A percentile compares a stretch with the other conserved stretches of the same genome.
Conservation (phyloP, 2,797 vertebrate genomes). For the Micropoecilia bifurca region DNA sequence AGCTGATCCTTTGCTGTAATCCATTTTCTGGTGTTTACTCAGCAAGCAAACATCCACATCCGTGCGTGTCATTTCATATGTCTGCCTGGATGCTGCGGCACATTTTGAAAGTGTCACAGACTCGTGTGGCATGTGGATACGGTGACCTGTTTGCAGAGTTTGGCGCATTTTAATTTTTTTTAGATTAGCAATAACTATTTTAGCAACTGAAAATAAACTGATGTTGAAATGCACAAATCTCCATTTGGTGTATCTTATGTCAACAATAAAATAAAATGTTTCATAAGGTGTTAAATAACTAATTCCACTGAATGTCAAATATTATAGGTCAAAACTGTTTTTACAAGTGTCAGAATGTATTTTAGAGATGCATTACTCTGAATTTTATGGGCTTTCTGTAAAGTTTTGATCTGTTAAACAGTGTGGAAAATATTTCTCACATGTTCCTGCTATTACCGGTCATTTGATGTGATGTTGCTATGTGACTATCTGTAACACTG, state of each 20-base stretch:
- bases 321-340: not conserved
- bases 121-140: not conserved
- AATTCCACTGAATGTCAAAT: not conserved
- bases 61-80: constrained; percentile 49
- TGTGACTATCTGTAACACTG: not conserved
- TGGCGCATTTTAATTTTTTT: constrained; percentile 26
- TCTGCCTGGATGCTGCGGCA: constrained; percentile 20
- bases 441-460: not conserved
- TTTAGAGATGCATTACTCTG: not conserved
- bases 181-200: not conserved
- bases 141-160: constrained; percentile 35
- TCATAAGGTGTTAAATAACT: not conserved
- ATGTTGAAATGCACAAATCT: not conserved
- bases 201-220: constrained; percentile 4
- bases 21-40: constrained; percentile 66
- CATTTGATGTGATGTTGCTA: not conserved
- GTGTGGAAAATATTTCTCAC: not conserved
- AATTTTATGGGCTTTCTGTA: not conserved
- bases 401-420: not conserved
- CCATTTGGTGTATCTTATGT: not conserved
- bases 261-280: not conserved
- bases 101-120: constrained; percentile 40
- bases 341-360: not conserved
- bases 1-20: constrained; percentile 72
- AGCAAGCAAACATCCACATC: constrained; percentile 39